phyloP scores from a whole-genome alignment of 2,888 invertebrate genomes.

The Candidula unifasciata region DNA sequence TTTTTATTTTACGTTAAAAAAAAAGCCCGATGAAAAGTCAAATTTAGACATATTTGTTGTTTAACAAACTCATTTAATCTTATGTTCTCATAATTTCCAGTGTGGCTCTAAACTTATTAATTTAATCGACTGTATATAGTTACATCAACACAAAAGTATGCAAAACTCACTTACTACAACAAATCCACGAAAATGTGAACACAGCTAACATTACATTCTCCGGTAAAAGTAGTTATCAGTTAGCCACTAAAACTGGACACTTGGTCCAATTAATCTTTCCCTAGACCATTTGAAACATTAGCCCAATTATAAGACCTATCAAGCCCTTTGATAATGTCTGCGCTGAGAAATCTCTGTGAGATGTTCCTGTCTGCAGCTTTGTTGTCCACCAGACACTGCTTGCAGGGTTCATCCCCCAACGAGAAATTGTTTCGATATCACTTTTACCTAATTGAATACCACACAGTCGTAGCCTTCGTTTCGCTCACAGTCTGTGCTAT shows the following conservation, averaged over 20 bases:
- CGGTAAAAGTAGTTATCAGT: background rate
- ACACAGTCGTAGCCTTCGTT: background rate
- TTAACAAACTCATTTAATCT: too few relatives aligned
- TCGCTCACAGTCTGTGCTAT: constrained; percentile 15
- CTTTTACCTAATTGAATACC: constrained; percentile 35
- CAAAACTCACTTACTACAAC: background rate
- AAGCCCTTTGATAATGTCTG: background rate
- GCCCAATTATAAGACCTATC: background rate
- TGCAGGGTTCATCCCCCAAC: background rate
- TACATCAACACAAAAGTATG: too few relatives aligned
- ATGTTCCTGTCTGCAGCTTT: background rate
- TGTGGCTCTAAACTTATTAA: too few relatives aligned
- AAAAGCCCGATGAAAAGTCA: too few relatives aligned
- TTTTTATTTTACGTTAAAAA: too few relatives aligned
- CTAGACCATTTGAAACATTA: background rate
- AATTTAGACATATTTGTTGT: too few relatives aligned
- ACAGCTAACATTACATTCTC: background rate
- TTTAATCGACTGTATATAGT: too few relatives aligned
- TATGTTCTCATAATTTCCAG: too few relatives aligned
- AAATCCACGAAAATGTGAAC: background rate
- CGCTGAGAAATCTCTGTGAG: background rate
- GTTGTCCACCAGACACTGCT: background rate
- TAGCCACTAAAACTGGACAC: background rate
- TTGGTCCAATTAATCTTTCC: background rate
- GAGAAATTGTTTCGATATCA: constrained; percentile 16